Conservation (phyloP, 1,140 invertebrate species). For the Cardiocondyla obscurior region DNA sequence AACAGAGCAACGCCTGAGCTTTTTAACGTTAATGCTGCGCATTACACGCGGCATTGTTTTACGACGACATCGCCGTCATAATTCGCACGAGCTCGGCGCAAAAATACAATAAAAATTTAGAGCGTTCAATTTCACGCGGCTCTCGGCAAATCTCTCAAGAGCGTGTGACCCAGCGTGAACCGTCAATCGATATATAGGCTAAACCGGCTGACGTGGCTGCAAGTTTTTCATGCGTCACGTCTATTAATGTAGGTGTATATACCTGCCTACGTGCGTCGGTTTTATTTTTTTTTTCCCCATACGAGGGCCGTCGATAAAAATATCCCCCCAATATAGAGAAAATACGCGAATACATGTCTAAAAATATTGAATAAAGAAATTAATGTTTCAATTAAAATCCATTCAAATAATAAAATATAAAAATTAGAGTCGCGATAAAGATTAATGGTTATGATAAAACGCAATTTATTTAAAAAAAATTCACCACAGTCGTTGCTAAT, state of each 20-base stretch:
- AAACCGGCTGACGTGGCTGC: constrained; percentile 59
- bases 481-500: no score
- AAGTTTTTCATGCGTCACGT: constrained; percentile 65
- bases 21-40: neutral
- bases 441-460: neutral
- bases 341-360: neutral
- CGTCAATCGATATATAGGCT: constrained; percentile 62
- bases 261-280: constrained; percentile 4
- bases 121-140: constrained; percentile 42
- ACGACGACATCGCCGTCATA: neutral
- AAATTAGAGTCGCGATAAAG: neutral
- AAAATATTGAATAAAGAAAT: constrained; percentile 13
- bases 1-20: constrained; percentile 2
- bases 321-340: neutral
- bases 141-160: constrained; percentile 47
- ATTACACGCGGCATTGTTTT: constrained; percentile 4
- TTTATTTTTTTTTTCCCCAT: constrained; percentile 3
- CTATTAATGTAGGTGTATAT: constrained; percentile 34
- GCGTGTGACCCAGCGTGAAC: constrained; percentile 45
- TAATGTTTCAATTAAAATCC: neutral
- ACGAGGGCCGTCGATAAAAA: neutral
- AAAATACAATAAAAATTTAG: constrained; percentile 48
- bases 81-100: neutral
- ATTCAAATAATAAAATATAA: neutral
- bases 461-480: neutral